A percentile compares a stretch with the other conserved stretches of the same genome.
phyloP scores from a whole-genome alignment of 37 sponge, comb jelly and placozoan species.

The Dysidea cf. avara region DNA sequence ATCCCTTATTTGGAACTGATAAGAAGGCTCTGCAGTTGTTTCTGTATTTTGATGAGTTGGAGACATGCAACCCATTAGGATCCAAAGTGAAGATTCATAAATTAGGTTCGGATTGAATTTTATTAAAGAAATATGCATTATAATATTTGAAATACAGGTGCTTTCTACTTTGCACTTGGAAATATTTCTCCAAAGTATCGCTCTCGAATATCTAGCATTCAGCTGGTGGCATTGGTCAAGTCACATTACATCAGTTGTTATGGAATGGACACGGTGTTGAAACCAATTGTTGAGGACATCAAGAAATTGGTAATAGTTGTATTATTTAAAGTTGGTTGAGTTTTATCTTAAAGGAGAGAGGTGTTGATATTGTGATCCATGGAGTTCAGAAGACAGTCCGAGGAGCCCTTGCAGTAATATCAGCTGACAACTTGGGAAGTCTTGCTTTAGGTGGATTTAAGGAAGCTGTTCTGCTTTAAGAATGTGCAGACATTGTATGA shows the following conservation, averaged over 20 bases:
- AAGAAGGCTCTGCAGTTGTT: constrained; percentile 25
- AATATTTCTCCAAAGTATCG: constrained; percentile 18
- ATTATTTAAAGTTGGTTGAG: too few relatives aligned
- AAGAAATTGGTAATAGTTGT: constrained; percentile 28
- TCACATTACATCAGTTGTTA: neutral
- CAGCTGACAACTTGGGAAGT: constrained; percentile 32
- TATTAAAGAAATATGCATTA: too few relatives aligned
- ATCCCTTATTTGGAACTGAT: too few relatives aligned
- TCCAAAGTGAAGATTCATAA: constrained; percentile 32
- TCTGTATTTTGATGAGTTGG: constrained; percentile 35
- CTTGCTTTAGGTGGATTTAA: constrained; percentile 23
- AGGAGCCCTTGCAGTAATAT: constrained; percentile 16
- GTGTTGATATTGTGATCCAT: constrained; percentile 7
- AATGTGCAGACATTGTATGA: constrained; percentile 17
- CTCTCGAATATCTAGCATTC: constrained; percentile 6
- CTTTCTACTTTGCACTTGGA: constrained; percentile 42
- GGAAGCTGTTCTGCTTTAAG: constrained; percentile 16
- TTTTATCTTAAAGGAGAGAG: neutral
- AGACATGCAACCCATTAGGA: constrained; percentile 31
- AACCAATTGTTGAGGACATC: constrained; percentile 33
- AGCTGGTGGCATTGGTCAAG: constrained; percentile 16
- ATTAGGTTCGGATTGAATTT: too few relatives aligned
- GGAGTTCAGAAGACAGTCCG: neutral
- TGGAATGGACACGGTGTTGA: constrained; percentile 19
- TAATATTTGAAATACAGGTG: too few relatives aligned